Conservation (phyloP, 2,888 invertebrate genomes). For the Morinoia aosen region DNA sequence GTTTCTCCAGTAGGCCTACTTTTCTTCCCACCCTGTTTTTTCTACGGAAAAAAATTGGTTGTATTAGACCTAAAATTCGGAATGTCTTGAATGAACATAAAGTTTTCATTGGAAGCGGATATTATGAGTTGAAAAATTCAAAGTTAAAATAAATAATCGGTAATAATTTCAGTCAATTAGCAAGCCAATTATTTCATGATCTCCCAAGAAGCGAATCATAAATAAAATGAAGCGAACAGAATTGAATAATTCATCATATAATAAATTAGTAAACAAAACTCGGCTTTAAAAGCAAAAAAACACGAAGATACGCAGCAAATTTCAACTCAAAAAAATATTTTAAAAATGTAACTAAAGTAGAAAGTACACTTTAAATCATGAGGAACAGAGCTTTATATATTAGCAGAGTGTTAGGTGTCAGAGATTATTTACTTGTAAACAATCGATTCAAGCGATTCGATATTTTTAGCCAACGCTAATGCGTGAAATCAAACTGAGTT, state of each 20-base stretch:
- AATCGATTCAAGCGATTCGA: too few species aligned
- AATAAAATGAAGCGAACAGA: background rate
- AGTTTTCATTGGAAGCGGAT: background rate
- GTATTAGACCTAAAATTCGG: background rate
- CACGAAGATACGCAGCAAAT: background rate
- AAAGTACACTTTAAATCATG: too few species aligned
- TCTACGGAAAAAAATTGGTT: background rate
- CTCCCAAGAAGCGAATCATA: background rate
- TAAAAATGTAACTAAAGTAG: too few species aligned
- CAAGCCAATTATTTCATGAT: background rate
- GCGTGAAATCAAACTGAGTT: too few species aligned
- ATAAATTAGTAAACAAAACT: background rate
- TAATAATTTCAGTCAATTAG: background rate
- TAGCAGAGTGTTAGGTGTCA: too few species aligned
- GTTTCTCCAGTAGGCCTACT: background rate
- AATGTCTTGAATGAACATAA: background rate
- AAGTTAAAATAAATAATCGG: background rate
- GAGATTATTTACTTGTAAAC: too few species aligned
- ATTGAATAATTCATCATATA: background rate
- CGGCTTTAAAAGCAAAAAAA: background rate
- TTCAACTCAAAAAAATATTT: background rate
- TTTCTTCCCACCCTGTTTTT: background rate
- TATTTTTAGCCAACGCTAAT: too few species aligned
- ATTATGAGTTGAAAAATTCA: background rate
- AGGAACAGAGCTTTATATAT: too few species aligned